Evolutionary conservation across 2,888 invertebrate species (phyloP).

Genomic region (Branchellion lobata): DNA sequence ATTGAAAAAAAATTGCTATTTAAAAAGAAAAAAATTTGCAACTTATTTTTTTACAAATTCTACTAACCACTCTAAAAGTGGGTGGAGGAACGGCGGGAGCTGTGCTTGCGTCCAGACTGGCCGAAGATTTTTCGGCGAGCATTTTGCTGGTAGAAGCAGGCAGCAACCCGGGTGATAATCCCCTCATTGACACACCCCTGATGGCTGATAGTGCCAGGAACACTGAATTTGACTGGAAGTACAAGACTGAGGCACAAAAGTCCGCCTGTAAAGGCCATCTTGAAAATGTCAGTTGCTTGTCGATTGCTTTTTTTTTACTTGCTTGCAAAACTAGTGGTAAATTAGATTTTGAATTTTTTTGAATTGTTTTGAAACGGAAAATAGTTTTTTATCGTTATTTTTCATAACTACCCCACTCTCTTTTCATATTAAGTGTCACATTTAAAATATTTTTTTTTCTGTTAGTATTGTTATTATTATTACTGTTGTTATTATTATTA

Average conservation of each 20-base stretch:
- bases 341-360: background rate
- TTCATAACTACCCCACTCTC: too few species aligned
- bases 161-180: conserved; percentile 59
- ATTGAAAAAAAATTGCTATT: too few species aligned
- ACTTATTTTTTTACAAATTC: too few species aligned
- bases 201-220: conserved; percentile 50
- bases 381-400: too few species aligned
- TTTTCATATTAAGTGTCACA: too few species aligned
- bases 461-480: too few species aligned
- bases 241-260: conserved; percentile 52
- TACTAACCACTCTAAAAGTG: conserved; percentile 50
- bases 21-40: too few species aligned
- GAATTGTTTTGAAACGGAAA: background rate
- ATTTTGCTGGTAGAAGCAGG: conserved; percentile 60
- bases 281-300: conserved; percentile 48
- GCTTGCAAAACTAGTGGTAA: background rate
- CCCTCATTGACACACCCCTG: conserved; percentile 52
- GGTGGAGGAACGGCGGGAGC: conserved; percentile 53
- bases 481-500: too few species aligned
- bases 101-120: conserved; percentile 51
- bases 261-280: conserved; percentile 51
- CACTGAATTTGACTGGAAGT: conserved; percentile 51
- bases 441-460: too few species aligned
- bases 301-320: background rate
- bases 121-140: conserved; percentile 49